Base-by-base conservation (phyloP, 2,888 invertebrate species). In the Campoletis raptor region DNA sequence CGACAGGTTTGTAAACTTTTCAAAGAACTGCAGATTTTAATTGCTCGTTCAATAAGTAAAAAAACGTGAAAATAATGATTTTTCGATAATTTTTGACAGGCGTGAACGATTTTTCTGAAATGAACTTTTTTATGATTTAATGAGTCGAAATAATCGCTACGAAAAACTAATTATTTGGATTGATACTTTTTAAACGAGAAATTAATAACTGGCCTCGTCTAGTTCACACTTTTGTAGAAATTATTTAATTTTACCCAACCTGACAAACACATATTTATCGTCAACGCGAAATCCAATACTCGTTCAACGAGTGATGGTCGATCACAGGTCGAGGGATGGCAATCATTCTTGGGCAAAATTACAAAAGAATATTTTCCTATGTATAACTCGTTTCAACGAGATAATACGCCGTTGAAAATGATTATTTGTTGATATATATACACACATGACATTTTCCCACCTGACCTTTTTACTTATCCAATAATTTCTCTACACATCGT, bases 391-490 rank as follows among this genome's bases (percentile, higher is more conserved):
- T 45, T 80, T 48, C 64, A 24, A 74, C 79, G 42, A 80, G 61
- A 79, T 48, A 66, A 70, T 79, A 72, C 57, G 61, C 15, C 57
- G 18, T 74, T 40, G 64, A 66, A 74, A 82, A 69, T 77, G 15
- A 54, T 72, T 64, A 54, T 69, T 57, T 72, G 12, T 66, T 37
- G 57, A 24, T 45, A 36, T n/a, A 42, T 40, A 52, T 64, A 21
- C 42, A 72, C 54, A 70, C 85, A 76, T 79, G 84, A 84, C 78
- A 82, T 88, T 79, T 88, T 79, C 77, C 67, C 73, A 86, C 69
- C 7, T 18, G 64, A 61, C 73, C 57, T 24, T 42, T 18, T 66
- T 40, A 69, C 70, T 83, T 70, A 78, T 52, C 64, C 42, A 77
- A 80, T 83, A 80, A 72, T 81, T 83, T 81, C 2, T 61, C 80